Conservation (phyloP, 2,888 invertebrate species). For the Amphipyra tragopoginis region DNA sequence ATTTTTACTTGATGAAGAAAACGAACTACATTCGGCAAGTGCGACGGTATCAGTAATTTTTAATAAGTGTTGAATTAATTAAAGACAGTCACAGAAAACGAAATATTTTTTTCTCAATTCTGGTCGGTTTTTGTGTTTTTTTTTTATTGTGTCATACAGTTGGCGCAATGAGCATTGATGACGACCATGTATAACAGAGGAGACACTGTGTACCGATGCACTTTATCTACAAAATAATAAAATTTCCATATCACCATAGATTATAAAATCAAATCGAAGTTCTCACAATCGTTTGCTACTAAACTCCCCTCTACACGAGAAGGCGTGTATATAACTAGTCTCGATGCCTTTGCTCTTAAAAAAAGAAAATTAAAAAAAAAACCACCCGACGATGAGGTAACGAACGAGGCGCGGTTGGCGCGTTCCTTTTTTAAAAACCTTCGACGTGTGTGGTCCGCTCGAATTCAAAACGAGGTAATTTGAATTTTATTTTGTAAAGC, state of each 20-base stretch:
- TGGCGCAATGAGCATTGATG: too few relatives aligned
- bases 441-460: constrained; percentile 86
- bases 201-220: too few relatives aligned
- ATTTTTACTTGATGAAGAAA: too few relatives aligned
- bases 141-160: too few relatives aligned
- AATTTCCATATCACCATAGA: constrained; percentile 20
- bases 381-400: constrained; percentile 87
- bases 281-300: constrained; percentile 60
- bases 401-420: constrained; percentile 87
- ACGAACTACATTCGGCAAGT: too few relatives aligned
- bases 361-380: constrained; percentile 76
- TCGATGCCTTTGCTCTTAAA: constrained; percentile 77
- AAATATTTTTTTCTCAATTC: too few relatives aligned
- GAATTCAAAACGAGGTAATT: constrained; percentile 10
- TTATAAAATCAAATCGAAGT: constrained; percentile 51
- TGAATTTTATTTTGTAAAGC: fast-evolving
- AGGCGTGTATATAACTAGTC: constrained; percentile 85
- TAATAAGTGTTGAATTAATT: too few relatives aligned
- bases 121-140: too few relatives aligned
- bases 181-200: too few relatives aligned
- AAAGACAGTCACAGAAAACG: too few relatives aligned
- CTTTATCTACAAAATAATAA: too few relatives aligned
- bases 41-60: too few relatives aligned
- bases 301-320: constrained; percentile 59
- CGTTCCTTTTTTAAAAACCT: constrained; percentile 87